phyloP scores from a whole-genome alignment of 2,888 invertebrate species.

The Cephus sareptanus region DNA sequence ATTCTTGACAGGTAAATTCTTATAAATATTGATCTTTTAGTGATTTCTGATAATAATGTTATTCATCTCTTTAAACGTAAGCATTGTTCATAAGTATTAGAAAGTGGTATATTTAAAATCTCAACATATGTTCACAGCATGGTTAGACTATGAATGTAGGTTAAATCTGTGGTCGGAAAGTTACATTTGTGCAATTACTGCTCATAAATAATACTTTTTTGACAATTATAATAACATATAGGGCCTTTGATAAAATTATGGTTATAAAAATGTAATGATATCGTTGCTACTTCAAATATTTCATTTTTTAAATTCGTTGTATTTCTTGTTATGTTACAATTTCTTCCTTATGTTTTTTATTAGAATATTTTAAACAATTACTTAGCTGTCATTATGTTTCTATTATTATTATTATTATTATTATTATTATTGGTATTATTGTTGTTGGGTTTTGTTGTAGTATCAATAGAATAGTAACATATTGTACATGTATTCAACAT shows the following conservation, averaged over 20 bases:
- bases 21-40: constrained; percentile 4
- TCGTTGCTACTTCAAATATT: not conserved
- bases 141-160: constrained; percentile 28
- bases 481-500: not conserved
- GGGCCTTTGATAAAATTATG: not conserved
- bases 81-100: constrained; percentile 13
- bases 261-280: not conserved
- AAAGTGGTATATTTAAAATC: constrained; percentile 18
- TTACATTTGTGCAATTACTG: not conserved
- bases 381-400: no score
- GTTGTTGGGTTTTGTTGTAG: not conserved
- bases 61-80: not conserved
- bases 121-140: constrained; percentile 35
- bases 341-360: not conserved
- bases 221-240: not conserved
- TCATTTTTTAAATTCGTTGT: not conserved
- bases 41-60: not conserved
- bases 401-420: not conserved
- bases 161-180: constrained; percentile 23
- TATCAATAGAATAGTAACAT: constrained; percentile 1
- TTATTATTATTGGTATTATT: not conserved
- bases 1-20: constrained; percentile 46
- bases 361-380: no score
- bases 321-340: not conserved
- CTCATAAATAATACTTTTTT: not conserved